Base-by-base conservation (phyloP, 92 coral and sea anemone genomes). In the Metridium senile region DNA sequence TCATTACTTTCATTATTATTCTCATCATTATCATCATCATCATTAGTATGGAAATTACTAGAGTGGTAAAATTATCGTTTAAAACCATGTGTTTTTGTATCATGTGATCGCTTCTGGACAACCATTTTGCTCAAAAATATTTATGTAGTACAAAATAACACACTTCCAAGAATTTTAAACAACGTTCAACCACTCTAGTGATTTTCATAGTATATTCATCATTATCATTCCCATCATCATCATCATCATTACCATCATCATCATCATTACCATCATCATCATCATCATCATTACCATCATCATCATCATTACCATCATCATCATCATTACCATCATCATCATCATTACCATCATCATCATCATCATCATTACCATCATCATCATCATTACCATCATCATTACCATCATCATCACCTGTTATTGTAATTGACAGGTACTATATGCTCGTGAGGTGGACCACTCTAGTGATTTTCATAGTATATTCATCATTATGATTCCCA, bases 391-490 rank as follows among this genome's bases (percentile, higher is more conserved):
- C 6, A 39, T 4, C 49, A 39, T 39, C 13, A 39, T 39, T 39
- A 39, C 13, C 49, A 39, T 39, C 49, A 39, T 13, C 49, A 39
- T 39, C 13, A 39, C 49, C 13, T 17, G 32, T 0, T 32, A 43
- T 30, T 67, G 20, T 18, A 61, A 29, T 28, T 19, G 77, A 32
- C 77, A 94, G 98, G 97, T 94, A 29, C 86, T 94, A 62, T 94
- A 89, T 49, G 98, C 97, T 31, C 98, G 98, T 46, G 97, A 94
- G 69, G 98, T 92, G 19, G 98, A 94, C 78, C 98, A 94, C 49
- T n/a, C n/a, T n/a, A n/a, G n/a, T n/a, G n/a, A n/a, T n/a, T n/a
- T n/a, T n/a, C n/a, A n/a, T n/a, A n/a, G n/a, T n/a, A 39, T 39
- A 13, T 39, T 39, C 49, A 39, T 39, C 49, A 39, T 13, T 39